These are phyloP conservation scores for Eristalinus aeneus DNA, from an alignment of 2,888 invertebrate species.

Conservation along the genomic window DNA sequence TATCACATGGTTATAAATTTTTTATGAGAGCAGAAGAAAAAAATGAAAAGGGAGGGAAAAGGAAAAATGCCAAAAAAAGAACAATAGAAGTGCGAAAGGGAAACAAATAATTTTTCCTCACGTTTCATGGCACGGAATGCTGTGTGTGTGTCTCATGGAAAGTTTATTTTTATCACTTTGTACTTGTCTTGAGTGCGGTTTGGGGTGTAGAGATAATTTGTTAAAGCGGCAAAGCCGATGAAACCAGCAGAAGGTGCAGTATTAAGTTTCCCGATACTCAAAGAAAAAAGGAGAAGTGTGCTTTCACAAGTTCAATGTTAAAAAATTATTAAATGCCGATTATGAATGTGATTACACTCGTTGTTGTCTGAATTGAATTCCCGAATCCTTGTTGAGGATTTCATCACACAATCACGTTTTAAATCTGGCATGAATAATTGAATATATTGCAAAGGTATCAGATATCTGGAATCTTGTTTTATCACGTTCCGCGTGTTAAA, in stretches of 20 bases:
- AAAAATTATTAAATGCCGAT: background rate
- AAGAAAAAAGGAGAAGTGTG: background rate
- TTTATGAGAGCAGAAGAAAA: constrained; percentile 11
- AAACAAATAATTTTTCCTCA: constrained; percentile 53
- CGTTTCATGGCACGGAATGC: constrained; percentile 33
- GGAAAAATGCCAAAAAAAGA: constrained; percentile 20
- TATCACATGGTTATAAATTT: constrained; percentile 27
- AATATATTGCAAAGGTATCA: background rate
- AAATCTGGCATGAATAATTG: background rate
- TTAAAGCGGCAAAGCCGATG: background rate
- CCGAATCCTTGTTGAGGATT: background rate
- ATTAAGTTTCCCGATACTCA: background rate
- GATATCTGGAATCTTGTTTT: no score
- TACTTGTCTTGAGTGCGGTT: background rate
- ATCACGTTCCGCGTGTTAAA: no score
- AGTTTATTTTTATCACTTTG: constrained; percentile 54
- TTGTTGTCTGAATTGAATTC: background rate
- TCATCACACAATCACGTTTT: background rate
- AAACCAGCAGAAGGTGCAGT: background rate
- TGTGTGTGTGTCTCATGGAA: constrained; percentile 38
- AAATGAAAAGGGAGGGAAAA: constrained; percentile 11
- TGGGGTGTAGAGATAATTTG: background rate
- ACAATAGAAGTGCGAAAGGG: background rate
- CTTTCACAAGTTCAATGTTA: background rate
- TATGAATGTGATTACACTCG: background rate